Evolutionary conservation across 2,888 invertebrate genomes (phyloP).

Genomic region (Argyresthia albistria): DNA sequence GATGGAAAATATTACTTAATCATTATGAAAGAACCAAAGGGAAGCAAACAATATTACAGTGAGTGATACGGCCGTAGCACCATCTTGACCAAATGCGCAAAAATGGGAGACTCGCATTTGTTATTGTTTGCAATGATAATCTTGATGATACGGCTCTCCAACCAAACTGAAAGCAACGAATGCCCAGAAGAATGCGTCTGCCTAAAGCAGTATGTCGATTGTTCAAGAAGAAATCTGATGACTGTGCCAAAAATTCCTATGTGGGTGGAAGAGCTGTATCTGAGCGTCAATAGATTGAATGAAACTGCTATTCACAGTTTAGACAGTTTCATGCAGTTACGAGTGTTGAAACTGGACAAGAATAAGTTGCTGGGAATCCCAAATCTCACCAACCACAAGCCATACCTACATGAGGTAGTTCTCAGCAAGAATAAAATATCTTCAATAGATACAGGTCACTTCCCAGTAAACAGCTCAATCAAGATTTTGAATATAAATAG

Average conservation of each 20-base stretch:
- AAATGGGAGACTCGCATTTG: constrained; percentile 64
- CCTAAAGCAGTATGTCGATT: constrained; percentile 81
- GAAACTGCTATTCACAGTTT: constrained; percentile 48
- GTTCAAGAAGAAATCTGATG: constrained; percentile 79
- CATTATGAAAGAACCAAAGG: constrained; percentile 59
- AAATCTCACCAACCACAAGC: constrained; percentile 52
- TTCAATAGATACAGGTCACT: constrained; percentile 68
- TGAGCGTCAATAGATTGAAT: constrained; percentile 58
- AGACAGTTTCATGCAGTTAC: constrained; percentile 39
- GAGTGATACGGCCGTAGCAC: background rate
- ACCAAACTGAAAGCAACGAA: constrained; percentile 49
- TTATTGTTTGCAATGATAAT: constrained; percentile 50
- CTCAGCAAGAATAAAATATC: constrained; percentile 76
- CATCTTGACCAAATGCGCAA: constrained; percentile 33
- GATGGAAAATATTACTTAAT: constrained; percentile 21
- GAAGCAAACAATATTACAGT: background rate
- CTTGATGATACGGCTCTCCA: constrained; percentile 33
- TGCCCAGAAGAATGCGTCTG: constrained; percentile 82
- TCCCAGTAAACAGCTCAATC: constrained; percentile 70
- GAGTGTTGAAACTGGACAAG: constrained; percentile 66
- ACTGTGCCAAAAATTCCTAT: constrained; percentile 81
- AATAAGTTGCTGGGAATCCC: constrained; percentile 72
- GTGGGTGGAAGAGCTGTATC: constrained; percentile 84
- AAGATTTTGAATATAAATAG: constrained; percentile 49
- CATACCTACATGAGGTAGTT: constrained; percentile 72